Conservation (phyloP, 2,797 vertebrate genomes). For the Borostomias antarcticus region DNA sequence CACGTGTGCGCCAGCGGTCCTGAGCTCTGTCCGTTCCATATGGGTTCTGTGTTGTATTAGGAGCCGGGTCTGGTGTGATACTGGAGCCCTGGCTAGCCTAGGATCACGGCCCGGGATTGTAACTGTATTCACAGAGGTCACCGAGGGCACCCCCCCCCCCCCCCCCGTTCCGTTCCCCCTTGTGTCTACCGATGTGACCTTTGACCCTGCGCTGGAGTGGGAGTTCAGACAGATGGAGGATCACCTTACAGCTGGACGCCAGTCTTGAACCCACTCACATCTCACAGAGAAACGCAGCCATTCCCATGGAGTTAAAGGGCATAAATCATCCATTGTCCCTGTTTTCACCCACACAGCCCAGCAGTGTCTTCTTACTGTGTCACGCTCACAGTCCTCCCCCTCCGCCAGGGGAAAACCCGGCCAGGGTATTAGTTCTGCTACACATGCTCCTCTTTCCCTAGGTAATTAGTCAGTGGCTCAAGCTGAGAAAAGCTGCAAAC, state of each 20-base stretch:
- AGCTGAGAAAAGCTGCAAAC: constrained; percentile 36
- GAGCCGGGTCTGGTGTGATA: constrained; percentile 32
- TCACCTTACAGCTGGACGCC: constrained; percentile 75
- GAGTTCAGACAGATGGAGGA: constrained; percentile 63
- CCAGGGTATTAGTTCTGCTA: constrained; percentile 69
- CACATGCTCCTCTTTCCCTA: constrained; percentile 44
- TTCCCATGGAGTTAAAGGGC: constrained; percentile 70
- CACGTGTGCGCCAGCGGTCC: background rate
- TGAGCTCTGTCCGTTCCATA: background rate
- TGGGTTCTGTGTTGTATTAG: background rate
- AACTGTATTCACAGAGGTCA: constrained; percentile 64
- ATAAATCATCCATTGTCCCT: constrained; percentile 71
- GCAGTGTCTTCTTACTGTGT: constrained; percentile 70
- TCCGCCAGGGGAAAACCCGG: constrained; percentile 59
- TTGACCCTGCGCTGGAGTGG: constrained; percentile 51
- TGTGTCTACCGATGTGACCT: constrained; percentile 57
- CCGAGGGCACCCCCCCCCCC: constrained; percentile 31
- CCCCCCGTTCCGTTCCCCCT: constrained; percentile 8
- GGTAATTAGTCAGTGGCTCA: constrained; percentile 48
- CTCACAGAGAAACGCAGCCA: constrained; percentile 64
- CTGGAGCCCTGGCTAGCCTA: constrained; percentile 30
- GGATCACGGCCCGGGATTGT: constrained; percentile 56
- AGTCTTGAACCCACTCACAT: constrained; percentile 68
- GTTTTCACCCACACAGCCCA: constrained; percentile 64
- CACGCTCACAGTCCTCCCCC: constrained; percentile 40